Evolutionary conservation across 1,140 invertebrate species (phyloP), one percentile per base, ranked within the genome.

Genomic region (Drosophila tsacasi): DNA sequence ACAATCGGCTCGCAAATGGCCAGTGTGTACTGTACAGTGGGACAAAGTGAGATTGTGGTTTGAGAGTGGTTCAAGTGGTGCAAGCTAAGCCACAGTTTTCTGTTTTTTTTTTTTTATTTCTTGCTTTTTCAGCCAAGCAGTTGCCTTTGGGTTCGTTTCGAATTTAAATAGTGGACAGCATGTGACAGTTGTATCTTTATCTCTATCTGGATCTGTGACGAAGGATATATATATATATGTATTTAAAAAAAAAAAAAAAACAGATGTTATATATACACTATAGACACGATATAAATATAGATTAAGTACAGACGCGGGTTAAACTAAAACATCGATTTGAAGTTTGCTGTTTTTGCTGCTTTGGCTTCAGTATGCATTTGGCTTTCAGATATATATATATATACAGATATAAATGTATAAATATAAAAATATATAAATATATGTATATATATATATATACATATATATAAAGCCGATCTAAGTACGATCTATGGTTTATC

Each of bases 41-140:
- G 69, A 73, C 67, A 60, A 49, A 54, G 69, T 73, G 69, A 64
- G 57, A 37, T 49, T 69, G 62, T 68, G 63, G 44, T 58, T 58
- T 58, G 46, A 47, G 42, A 46, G 78, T 59, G 61, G 42, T 55
- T 65, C 25, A 73, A 69, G 72, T 79, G 54, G 80, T 83, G 80
- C 75, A 83, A 83, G 73, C 76, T 79, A 83, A 83, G 81, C 81
- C 76, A 83, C 76, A 76, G 40, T 69, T 52, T 47, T 57, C 82
- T 21, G 49, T 3, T 21, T 19, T 35, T 8, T 49, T 30, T 6
- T 35, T 8, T 15, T 35, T 9, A 6, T 35, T 54, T 21, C 35
- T 21, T 54, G 25, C 32, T 59, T 35, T 60, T 21, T 59, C 35
- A 81, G 66, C 39, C 42, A 73, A 63, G 66, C 66, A 49, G 23